Evolutionary conservation across 1,140 invertebrate genomes (phyloP).

Genomic region (Zaprionus inermis): DNA sequence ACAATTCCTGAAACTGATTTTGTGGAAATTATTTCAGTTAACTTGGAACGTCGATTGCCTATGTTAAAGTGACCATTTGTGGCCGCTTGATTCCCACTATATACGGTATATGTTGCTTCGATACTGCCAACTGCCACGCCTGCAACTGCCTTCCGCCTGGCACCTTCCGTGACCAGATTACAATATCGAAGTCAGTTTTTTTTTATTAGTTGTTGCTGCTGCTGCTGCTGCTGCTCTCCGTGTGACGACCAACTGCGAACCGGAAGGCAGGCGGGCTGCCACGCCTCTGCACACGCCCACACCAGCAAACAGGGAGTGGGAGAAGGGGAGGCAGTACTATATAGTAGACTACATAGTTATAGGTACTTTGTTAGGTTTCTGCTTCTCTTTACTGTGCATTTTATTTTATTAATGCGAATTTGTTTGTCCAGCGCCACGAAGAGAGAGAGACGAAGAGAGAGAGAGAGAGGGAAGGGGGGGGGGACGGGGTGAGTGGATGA

Average conservation of each 20-base stretch:
- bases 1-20: too few species aligned
- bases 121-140: background rate
- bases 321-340: too few species aligned
- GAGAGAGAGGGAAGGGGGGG: background rate
- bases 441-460: too few species aligned
- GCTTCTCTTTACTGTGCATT: conserved; percentile 38
- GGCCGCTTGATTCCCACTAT: background rate
- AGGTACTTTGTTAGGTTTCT: conserved; percentile 11
- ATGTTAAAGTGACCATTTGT: background rate
- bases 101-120: background rate
- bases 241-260: conserved; percentile 8
- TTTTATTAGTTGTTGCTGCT: conserved; percentile 17
- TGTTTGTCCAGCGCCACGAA: conserved; percentile 41
- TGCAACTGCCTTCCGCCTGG: background rate
- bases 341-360: background rate
- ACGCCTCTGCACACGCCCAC: conserved; percentile 29
- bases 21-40: too few species aligned
- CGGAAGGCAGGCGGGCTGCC: conserved; percentile 9
- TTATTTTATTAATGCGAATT: conserved; percentile 74
- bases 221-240: background rate
- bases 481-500: background rate
- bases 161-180: conserved; percentile 1
- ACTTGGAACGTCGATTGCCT: too few species aligned
- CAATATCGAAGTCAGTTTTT: conserved; percentile 18
- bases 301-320: background rate